Evolutionary conservation across 2,113 vertebrate species (phyloP).

Genomic region (Tragelaphus buxtoni): DNA sequence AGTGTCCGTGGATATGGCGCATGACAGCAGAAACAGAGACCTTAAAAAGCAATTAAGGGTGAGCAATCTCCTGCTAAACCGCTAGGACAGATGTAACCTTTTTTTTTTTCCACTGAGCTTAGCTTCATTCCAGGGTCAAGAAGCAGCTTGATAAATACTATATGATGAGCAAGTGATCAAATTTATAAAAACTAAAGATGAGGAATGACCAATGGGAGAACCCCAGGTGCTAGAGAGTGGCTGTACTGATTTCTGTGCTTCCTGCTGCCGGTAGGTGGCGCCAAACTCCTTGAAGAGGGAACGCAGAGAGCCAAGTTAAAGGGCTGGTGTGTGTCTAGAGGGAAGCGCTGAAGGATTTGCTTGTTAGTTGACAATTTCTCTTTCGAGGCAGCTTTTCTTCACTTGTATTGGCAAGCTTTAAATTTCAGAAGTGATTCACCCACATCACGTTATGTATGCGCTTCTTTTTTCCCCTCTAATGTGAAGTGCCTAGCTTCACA

Average conservation of each 20-base stretch:
- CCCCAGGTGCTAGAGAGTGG: neutral
- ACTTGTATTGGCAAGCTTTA: neutral
- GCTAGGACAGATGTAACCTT: neutral
- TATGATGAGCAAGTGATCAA: constrained; percentile 44
- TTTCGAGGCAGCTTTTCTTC: constrained; percentile 32
- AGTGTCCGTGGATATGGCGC: neutral
- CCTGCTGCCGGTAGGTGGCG: constrained; percentile 83
- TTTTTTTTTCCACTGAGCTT: neutral
- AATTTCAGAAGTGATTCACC: neutral
- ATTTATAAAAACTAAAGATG: constrained; percentile 39
- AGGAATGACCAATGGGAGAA: neutral
- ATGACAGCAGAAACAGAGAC: neutral
- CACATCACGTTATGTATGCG: neutral
- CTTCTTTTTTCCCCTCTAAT: neutral
- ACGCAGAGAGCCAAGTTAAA: neutral
- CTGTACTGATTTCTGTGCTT: constrained; percentile 22
- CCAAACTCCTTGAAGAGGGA: constrained; percentile 80
- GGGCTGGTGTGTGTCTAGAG: neutral
- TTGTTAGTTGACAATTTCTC: neutral
- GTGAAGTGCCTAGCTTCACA: neutral
- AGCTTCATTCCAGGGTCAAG: neutral
- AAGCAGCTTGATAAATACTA: constrained; percentile 22
- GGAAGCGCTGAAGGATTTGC: neutral
- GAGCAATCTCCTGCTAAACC: constrained; percentile 41
- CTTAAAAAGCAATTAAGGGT: constrained; percentile 33